phyloP scores from a whole-genome alignment of 2,888 invertebrate species.

The Pachycephus smyrnensis region DNA sequence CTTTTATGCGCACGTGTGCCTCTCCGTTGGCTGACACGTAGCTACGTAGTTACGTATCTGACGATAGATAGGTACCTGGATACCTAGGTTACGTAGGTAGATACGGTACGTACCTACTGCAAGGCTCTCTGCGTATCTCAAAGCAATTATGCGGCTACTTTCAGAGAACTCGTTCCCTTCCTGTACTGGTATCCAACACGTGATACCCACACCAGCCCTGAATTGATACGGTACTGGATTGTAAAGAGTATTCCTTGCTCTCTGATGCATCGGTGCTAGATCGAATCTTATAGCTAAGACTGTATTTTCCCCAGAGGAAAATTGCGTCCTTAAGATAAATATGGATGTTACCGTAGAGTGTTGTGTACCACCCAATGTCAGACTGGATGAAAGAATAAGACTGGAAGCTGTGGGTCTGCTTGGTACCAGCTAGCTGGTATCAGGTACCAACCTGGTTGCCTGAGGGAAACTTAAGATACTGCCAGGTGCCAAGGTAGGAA shows the following conservation, averaged over 20 bases:
- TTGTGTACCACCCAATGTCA: neutral
- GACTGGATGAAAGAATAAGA: neutral
- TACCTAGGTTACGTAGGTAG: neutral
- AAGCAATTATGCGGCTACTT: slow-evolving; percentile 32
- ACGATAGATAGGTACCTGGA: neutral
- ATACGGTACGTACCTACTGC: neutral
- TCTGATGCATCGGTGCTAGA: neutral
- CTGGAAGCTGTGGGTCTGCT: neutral
- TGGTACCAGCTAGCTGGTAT: neutral
- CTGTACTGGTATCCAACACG: neutral
- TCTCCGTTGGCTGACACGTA: neutral
- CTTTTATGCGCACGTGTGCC: slow-evolving; percentile 5
- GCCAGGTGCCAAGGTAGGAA: neutral
- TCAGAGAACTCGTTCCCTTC: neutral
- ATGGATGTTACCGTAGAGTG: neutral
- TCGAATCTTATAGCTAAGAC: neutral
- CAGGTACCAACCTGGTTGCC: neutral
- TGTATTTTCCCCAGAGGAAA: neutral
- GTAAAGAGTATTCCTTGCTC: neutral
- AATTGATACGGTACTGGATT: neutral
- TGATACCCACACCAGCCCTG: neutral
- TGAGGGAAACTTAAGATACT: neutral
- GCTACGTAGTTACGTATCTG: neutral
- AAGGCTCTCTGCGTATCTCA: slow-evolving; percentile 16
- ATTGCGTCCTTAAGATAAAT: neutral